Evolutionary conservation across 2,797 vertebrate species (phyloP), one percentile per base, ranked within the genome.

Genomic region (Lepidocolaptes lacrymiger): DNA sequence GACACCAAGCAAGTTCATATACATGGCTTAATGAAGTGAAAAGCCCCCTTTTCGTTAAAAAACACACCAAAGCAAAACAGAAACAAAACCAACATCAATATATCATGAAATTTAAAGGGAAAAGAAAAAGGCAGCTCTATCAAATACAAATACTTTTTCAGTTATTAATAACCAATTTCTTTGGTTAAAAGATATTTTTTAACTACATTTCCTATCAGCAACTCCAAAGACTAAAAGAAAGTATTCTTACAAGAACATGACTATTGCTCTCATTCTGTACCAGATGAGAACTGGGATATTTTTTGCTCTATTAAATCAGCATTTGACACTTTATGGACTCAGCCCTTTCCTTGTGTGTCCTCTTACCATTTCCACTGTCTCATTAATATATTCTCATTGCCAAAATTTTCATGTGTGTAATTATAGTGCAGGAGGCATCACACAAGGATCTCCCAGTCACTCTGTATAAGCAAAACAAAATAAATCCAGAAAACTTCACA

Each of bases 1-100:
- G 24, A 74, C 85, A 95, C 52, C 49, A 88, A 81, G 39, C 19
- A 84, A 93, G 36, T 63, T 62, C 69, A 69, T 94, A 43, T 86
- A 77, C 64, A 85, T 36, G 43, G 24, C 17, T 95, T 64, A 68
- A 59, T 44, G 54, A 54, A 92, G 88, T 18, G 8, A 83, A 89
- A 89, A 88, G 3, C 7, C 8, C 7, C 15, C 1, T 80, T 73
- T 48, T 75, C 26, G n/a, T 63, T 5, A 69, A 32, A 46, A n/a
- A 73, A 30, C 17, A 26, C 24, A 54, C 23, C n/a, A 54, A 68
- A 44, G 7, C 6, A 44, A 89, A 48, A 24, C 4, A 58, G 37
- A 89, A 48, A 21, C 5, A 63, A 78, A 82, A 17, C 11, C 23
- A 62, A 19, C 5, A 8, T 0, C 5, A 19, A 9, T 18, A 28